Percentiles rank a stretch among this genome's conserved stretches.
Conservation (phyloP, 2,113 vertebrate genomes). For the Alexandromys fortis region DNA sequence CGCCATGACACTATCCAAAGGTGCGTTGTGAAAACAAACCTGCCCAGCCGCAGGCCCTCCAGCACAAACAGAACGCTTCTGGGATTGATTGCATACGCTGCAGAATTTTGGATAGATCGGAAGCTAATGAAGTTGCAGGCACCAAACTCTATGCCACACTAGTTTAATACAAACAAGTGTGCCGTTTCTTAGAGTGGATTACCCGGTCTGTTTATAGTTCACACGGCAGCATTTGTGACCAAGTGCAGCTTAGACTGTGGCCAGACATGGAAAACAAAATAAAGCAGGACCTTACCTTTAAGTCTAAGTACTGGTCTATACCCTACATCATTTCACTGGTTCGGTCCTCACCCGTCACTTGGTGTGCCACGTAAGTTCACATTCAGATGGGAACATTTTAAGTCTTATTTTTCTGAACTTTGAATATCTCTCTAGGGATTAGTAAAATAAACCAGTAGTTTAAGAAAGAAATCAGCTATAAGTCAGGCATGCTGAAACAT, state of each 20-base stretch:
- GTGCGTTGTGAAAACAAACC: slow-evolving; percentile 8
- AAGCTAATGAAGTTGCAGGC: slow-evolving; percentile 11
- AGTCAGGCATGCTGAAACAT: neutral
- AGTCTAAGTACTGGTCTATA: neutral
- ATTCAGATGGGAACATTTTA: neutral
- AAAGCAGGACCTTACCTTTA: neutral
- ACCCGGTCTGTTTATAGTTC: neutral
- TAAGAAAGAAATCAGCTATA: neutral
- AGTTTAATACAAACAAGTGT: slow-evolving; percentile 22
- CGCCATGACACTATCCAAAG: neutral
- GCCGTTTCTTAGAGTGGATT: neutral
- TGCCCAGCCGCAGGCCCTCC: neutral
- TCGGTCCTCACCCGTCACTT: neutral
- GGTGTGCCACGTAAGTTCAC: neutral
- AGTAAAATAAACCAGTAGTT: slow-evolving; percentile 4
- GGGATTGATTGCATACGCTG: neutral
- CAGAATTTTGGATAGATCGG: neutral
- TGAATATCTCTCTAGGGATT: neutral
- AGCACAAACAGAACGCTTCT: neutral
- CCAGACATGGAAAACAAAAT: neutral
- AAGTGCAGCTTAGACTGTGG: neutral
- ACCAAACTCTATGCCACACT: neutral
- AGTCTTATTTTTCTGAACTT: slow-evolving; percentile 33
- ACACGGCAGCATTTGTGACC: neutral
- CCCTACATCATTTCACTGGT: neutral